Base-by-base conservation (phyloP, 1,140 invertebrate species). In the Asbolus verrucosus region DNA sequence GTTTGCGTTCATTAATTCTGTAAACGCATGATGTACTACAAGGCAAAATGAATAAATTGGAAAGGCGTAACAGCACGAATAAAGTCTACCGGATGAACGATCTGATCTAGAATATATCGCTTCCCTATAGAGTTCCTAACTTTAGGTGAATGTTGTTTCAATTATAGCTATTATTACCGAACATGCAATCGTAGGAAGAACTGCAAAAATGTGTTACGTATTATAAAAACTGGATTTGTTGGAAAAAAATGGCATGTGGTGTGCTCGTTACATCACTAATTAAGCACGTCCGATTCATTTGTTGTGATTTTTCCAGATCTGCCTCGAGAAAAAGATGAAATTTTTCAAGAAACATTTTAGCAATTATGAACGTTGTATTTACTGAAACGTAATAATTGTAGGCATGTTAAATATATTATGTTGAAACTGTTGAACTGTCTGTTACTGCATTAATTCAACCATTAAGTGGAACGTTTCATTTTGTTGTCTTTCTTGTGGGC, bases 381-480 rank as follows among this genome's bases (percentile, higher is more conserved):
- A 63, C 33, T 63, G 61, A 63, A 63, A 63, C 61, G 61, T 39
- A 63, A 63, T 63, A 63, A 63, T 41, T 38, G 33, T 41, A 27
- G 30, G 46, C 46, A 54, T 21, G 21, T 54, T 54, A 54, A 46
- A 30, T 54, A 24, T 9, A 54, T 30, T 63, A 41, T 63, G 33
- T 63, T 41, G 61, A 63, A 63, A 63, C 21, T 63, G 18, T 63
- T 21, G 16, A 63, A 62, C 31, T 63, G 33, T 39, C 33, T 38
- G 61, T 63, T 63, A 63, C 31, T 19, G 61, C 6, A 63, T 41
- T 19, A 63, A 63, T 41, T 41, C 61, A 63, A 63, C 14, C 61
- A 63, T 63, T 63, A 63, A 63, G 61, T 63, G 41, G 61, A 63
- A 63, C 61, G 21, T 41, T 63, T 63, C 61, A 15, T 41, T 63